Evolutionary conservation across 2,888 invertebrate genomes (phyloP).

Genomic region (Globia sparganii): DNA sequence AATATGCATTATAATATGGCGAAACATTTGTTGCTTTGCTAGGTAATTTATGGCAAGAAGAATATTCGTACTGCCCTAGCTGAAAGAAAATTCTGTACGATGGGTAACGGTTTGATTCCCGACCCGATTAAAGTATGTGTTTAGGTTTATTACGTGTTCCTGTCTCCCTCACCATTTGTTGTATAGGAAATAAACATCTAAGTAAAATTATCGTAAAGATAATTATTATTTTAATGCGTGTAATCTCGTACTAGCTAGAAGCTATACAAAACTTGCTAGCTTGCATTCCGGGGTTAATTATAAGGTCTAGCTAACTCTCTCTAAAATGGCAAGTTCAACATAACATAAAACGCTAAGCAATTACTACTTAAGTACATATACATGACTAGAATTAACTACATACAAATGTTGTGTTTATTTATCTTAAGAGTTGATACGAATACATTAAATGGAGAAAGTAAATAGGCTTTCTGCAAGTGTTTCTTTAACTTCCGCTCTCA

Average conservation of each 20-base stretch:
- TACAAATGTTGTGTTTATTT: neutral
- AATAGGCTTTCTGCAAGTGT: neutral
- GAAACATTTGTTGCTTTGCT: neutral
- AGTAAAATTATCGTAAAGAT: neutral
- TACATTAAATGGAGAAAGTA: neutral
- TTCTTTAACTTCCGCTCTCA: neutral
- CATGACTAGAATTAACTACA: neutral
- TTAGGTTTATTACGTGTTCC: neutral
- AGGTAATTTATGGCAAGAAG: neutral
- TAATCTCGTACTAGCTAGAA: neutral
- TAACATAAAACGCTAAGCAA: constrained; percentile 1
- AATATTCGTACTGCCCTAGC: neutral
- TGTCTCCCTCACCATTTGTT: neutral
- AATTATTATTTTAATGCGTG: neutral
- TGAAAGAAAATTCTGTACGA: neutral
- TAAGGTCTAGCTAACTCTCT: constrained; percentile 9
- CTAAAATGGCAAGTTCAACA: neutral
- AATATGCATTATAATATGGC: neutral
- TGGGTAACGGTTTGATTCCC: neutral
- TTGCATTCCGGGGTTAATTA: constrained; percentile 5
- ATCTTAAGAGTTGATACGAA: neutral
- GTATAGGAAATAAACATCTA: neutral
- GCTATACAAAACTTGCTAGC: neutral
- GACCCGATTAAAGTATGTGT: neutral
- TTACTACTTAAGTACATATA: neutral